A percentile compares a stretch with the other conserved stretches of the same genome.
phyloP scores from a whole-genome alignment of 1,140 invertebrate species.

The Lasioglossum baleicum region DNA sequence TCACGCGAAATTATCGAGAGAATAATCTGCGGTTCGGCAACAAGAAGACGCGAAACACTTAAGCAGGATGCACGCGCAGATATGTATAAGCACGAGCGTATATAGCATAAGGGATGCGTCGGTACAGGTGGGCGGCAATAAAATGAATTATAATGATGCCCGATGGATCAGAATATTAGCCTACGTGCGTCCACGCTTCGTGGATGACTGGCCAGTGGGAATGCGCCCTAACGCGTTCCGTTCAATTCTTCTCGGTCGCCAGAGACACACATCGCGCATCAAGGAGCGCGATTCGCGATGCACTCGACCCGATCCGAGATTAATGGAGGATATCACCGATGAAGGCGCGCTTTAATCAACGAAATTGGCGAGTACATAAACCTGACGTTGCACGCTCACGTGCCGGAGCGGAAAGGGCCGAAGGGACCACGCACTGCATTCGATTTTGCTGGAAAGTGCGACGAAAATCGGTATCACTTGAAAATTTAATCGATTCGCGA shows the following conservation, averaged over 20 bases:
- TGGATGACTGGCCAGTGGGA: conserved; percentile 70
- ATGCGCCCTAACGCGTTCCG: conserved; percentile 71
- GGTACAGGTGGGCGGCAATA: conserved; percentile 55
- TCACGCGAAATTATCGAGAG: conserved; percentile 31
- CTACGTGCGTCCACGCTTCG: conserved; percentile 66
- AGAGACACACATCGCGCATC: conserved; percentile 59
- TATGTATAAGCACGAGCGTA: neutral
- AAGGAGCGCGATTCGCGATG: conserved; percentile 62
- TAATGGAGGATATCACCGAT: conserved; percentile 68
- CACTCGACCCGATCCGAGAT: conserved; percentile 62
- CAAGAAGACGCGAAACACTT: neutral
- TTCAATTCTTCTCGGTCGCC: conserved; percentile 65
- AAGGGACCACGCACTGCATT: neutral
- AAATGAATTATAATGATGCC: conserved; percentile 70
- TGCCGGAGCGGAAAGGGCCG: neutral
- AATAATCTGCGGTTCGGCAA: conserved; percentile 4
- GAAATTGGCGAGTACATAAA: conserved; percentile 56
- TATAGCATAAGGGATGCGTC: neutral
- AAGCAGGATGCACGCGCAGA: neutral
- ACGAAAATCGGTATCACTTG: too few relatives aligned
- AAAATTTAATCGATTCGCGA: too few relatives aligned
- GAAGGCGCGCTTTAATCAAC: conserved; percentile 59
- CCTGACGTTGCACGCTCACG: conserved; percentile 15
- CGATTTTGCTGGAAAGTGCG: too few relatives aligned
- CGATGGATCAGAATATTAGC: conserved; percentile 71